Conservation (phyloP, 2,797 vertebrate species). For the Tiaroga cobitis region DNA sequence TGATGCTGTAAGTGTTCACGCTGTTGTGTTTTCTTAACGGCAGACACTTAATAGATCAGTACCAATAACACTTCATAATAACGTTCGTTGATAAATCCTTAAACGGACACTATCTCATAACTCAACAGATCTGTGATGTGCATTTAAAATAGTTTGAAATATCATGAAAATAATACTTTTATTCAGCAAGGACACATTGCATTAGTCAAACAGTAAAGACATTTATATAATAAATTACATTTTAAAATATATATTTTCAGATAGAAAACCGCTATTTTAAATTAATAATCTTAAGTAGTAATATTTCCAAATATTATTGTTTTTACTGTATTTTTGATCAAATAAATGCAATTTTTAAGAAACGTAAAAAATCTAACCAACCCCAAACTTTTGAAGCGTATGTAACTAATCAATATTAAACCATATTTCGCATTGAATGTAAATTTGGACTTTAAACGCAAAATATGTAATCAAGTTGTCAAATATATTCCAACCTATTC, state of each 20-base stretch:
- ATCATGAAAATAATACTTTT: background rate
- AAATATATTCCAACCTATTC: background rate
- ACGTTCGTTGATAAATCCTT: background rate
- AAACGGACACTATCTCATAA: background rate
- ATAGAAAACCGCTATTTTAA: background rate
- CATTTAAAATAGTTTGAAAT: constrained; percentile 2
- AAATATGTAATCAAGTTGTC: background rate
- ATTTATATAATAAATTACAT: background rate
- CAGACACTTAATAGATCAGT: background rate
- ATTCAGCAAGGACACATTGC: background rate
- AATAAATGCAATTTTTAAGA: background rate
- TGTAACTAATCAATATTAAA: no score
- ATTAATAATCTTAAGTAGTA: background rate
- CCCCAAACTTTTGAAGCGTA: background rate
- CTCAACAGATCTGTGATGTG: background rate
- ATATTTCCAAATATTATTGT: background rate
- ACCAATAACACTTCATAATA: background rate
- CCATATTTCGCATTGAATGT: no score
- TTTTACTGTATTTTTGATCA: background rate
- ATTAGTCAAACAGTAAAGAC: background rate
- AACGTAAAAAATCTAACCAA: background rate
- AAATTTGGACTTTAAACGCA: background rate
- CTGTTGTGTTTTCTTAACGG: background rate
- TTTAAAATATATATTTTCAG: background rate
- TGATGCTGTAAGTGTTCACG: background rate